These are phyloP conservation scores for Glareola pratincola DNA, from an alignment of 2,113 vertebrate genomes.

Conservation along the genomic window DNA sequence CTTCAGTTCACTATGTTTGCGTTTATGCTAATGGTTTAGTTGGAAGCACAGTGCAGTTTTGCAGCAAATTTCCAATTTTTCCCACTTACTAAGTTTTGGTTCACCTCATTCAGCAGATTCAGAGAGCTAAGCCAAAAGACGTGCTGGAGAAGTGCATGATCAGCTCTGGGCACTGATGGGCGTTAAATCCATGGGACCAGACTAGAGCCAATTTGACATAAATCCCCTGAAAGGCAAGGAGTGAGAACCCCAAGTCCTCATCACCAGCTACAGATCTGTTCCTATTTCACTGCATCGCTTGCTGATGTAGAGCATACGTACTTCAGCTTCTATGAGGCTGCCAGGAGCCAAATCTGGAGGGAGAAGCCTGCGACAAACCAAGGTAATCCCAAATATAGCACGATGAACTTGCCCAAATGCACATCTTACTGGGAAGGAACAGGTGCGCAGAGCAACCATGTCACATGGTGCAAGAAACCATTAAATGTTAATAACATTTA, in stretches of 20 bases:
- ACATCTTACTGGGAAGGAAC: background rate
- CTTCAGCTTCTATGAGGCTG: background rate
- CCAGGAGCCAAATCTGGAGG: background rate
- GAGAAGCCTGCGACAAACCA: background rate
- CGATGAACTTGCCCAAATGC: background rate
- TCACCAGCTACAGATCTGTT: background rate
- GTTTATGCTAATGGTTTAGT: background rate
- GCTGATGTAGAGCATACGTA: background rate
- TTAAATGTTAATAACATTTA: background rate
- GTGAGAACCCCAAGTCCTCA: background rate
- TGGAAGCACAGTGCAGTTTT: background rate
- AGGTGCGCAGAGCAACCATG: background rate
- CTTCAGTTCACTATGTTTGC: background rate
- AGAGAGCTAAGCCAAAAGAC: background rate
- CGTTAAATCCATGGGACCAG: background rate
- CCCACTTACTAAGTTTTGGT: background rate
- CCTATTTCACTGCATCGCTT: background rate
- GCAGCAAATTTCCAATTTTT: background rate
- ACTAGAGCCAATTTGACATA: background rate
- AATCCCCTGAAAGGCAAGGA: background rate
- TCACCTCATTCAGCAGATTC: background rate
- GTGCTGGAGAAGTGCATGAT: background rate
- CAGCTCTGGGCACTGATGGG: background rate
- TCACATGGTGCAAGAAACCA: background rate
- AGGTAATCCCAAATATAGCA: background rate